Evolutionary conservation across 2,797 vertebrate species (phyloP), one percentile per base, ranked within the genome.

Genomic region (Acropternis orthonyx): DNA sequence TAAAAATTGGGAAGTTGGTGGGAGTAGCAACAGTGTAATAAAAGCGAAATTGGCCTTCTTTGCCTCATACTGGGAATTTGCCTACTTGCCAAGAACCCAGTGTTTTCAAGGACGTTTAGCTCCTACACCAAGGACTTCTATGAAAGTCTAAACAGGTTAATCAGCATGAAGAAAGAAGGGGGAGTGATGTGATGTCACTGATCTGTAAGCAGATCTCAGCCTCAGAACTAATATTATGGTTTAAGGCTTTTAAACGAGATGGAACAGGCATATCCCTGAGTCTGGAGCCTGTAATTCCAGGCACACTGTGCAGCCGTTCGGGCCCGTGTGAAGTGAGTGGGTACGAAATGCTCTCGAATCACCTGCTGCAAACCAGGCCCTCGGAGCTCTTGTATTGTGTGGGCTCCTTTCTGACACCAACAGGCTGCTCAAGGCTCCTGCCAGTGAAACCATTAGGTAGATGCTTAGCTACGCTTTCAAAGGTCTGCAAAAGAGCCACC

Each of bases 1-100:
- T 84, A 78, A 94, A 95, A 95, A 96, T 72, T 96, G 93, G 87
- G 89, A 96, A 97, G 95, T 94, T 95, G 87, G 92, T 96, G 89
- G 96, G 95, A 95, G 91, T 88, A 95, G 92, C 94, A 96, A 94
- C 92, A 92, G 91, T 81, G 91, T 96, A 94, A 96, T 94, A 87
- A 95, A 89, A 88, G 92, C 82, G 96, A 89, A 96, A 96, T 93
- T 95, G 81, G 65, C 91, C 76, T 30, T 34, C 93, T 96, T 93
- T 86, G 85, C 91, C 92, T 95, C 96, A 93, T 93, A 95, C 91
- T 93, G 93, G 95, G 95, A 95, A 96, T 96, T 96, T 93, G 95
- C 94, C 95, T 97, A 94, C 83, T 97, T 97, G 96, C 95, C 96
- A 97, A 94, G 95, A 95, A 83, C 85, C 91, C 58, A 39, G 73